Percentiles rank a stretch among this genome's conserved stretches.
These are phyloP conservation scores for Camelus bactrianus DNA, from an alignment of 2,113 vertebrate species.

Conservation along the genomic window DNA sequence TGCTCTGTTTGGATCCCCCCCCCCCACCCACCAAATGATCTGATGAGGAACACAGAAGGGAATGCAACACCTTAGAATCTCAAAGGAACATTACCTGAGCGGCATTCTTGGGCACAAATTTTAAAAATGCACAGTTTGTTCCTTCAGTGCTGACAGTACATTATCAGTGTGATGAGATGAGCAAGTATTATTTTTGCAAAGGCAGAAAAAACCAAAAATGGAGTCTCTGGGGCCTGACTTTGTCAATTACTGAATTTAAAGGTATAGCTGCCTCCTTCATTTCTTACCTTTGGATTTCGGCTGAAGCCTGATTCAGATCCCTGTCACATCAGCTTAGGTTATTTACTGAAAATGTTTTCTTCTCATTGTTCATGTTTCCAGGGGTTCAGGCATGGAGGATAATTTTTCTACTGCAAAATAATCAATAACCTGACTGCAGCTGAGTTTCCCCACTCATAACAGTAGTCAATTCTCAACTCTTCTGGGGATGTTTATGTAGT, in stretches of 20 bases:
- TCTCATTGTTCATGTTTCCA: conserved; percentile 56
- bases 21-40: neutral
- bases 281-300: conserved; percentile 43
- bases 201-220: conserved; percentile 64
- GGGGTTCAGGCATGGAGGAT: conserved; percentile 24
- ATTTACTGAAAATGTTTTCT: conserved; percentile 60
- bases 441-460: conserved; percentile 34
- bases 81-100: conserved; percentile 50
- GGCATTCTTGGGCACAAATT: conserved; percentile 25
- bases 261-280: conserved; percentile 15
- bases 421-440: conserved; percentile 60
- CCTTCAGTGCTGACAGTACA: conserved; percentile 56
- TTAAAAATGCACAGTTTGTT: conserved; percentile 56
- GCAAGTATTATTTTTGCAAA: conserved; percentile 68
- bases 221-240: conserved; percentile 28
- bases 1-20: neutral
- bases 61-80: neutral
- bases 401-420: conserved; percentile 70
- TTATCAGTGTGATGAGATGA: conserved; percentile 63
- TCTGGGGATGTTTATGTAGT: conserved; percentile 60
- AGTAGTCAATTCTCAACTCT: conserved; percentile 69
- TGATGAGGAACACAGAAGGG: neutral
- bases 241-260: conserved; percentile 61
- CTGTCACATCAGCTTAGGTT: conserved; percentile 62
- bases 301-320: neutral